These are phyloP conservation scores for Casuarius casuarius DNA, from an alignment of 2,113 vertebrate species.

Conservation along the genomic window DNA sequence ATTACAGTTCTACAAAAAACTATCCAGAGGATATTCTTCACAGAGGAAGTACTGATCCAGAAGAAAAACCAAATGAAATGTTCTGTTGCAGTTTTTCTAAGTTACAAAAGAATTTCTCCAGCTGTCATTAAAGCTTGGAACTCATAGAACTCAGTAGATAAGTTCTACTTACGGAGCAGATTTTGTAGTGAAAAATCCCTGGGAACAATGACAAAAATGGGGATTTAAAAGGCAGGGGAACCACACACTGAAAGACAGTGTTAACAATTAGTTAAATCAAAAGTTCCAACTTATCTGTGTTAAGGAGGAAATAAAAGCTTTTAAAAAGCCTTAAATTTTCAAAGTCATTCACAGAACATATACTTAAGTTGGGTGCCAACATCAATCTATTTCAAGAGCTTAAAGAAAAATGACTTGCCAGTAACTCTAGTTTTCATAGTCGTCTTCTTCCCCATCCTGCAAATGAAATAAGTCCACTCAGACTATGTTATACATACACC, in stretches of 20 bases:
- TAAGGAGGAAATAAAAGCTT: background rate
- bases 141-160: background rate
- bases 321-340: background rate
- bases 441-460: conserved; percentile 71
- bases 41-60: background rate
- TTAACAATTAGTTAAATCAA: background rate
- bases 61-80: background rate
- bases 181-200: background rate
- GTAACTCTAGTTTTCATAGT: conserved; percentile 55
- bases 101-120: background rate
- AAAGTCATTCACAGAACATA: background rate
- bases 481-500: background rate
- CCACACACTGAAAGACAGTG: background rate
- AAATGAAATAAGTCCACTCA: background rate
- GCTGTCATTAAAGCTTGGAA: background rate
- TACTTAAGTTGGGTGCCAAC: background rate
- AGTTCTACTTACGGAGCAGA: background rate
- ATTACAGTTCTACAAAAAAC: background rate
- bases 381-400: conserved; percentile 23
- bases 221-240: background rate
- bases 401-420: conserved; percentile 67
- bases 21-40: background rate
- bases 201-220: background rate
- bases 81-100: background rate
- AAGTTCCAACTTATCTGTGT: accelerated